Evolutionary conservation across 2,888 invertebrate genomes (phyloP), one percentile per base, ranked within the genome.

Genomic region (Lasioglossum figueresi): DNA sequence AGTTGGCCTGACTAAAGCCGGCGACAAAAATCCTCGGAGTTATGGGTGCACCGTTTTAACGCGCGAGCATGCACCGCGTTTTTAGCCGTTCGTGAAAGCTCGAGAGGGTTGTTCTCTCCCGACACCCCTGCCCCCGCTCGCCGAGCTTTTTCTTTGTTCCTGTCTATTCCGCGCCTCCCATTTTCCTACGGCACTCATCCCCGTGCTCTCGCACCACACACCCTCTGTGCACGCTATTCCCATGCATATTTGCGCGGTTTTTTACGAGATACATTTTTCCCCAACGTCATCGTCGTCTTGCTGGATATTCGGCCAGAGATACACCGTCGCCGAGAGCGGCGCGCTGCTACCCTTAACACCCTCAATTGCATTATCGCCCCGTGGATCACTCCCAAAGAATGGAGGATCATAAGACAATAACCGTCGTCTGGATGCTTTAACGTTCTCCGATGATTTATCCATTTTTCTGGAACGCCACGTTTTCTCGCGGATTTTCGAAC

Each of bases 201-300:
- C 23, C 34, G 66, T 23, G 4, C 23, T 79, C 82, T 16, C 68
- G 31, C 68, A 68, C 37, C 75, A 27, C 73, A 70, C 52, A 5
- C 77, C 76, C 45, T 71, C 45, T 59, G 74, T 66, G 63, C 83
- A 75, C 84, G 92, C 92, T 92, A 93, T 93, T 93, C 92, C 92
- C 91, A 92, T 93, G 93, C 93, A 93, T 92, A 93, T 93, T 92
- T 91, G 91, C 90, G 87, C 81, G 88, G 86, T 92, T 92, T 92
- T 93, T 93, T 93, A 93, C 90, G 93, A 92, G 90, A 84, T 80
- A 91, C 92, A 90, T 92, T 92, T 89, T 93, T 92, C 81, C 75
- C 52, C 81, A 76, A 72, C 82, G 90, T 90, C 89, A 85, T 87
- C 90, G 86, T 84, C 89, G 86, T 85, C 87, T 84, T 86, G 86